Base-by-base conservation (phyloP, 1,140 invertebrate species). In the Tyrophagus putrescentiae region DNA sequence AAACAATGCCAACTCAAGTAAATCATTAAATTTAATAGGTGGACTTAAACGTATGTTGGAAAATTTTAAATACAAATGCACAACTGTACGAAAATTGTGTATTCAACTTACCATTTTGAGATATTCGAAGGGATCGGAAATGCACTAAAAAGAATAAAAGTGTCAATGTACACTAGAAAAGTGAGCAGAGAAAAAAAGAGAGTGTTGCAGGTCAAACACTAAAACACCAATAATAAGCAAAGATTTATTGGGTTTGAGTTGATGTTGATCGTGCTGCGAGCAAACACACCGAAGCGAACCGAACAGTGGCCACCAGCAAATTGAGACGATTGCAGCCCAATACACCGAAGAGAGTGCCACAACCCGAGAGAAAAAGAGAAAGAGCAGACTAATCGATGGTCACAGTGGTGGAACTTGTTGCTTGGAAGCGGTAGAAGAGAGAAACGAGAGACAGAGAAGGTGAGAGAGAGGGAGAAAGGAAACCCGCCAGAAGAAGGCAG, bases 221-320 rank as follows among this genome's bases (percentile, higher is more conserved):
- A 48, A 21, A 48, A 48, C 45, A 21, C 45, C 45, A 48, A 48
- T 48, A 48, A 48, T 48, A 48, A 48, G 45, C 45, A 48, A 48
- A 48, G 45, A 48, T 29, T 48, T 48, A 48, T 48, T 48, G 45
- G 45, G 45, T 21, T 48, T n/a, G n/a, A n/a, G n/a, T n/a, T n/a
- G n/a, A n/a, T n/a, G n/a, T 48, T 48, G 36, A 7, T 21, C 23
- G 45, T 21, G 45, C 31, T 48, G 7, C 45, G 36, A 39, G 36
- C 36, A 21, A 21, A 13, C 21, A 21, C 36, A 21, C 13, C 36
- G 36, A 39, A 13, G 13, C 21, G 36, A 39, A 39, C 36, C 36
- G 36, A 39, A 39, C 36, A 39, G 21, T 39, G 36, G 36, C 36
- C 21, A 39, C 13, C 21, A 48, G 45, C 31, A 29, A 48, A 21